These are phyloP conservation scores for Pseudolycoriella hygida DNA, from an alignment of 2,888 invertebrate species.

Conservation along the genomic window DNA sequence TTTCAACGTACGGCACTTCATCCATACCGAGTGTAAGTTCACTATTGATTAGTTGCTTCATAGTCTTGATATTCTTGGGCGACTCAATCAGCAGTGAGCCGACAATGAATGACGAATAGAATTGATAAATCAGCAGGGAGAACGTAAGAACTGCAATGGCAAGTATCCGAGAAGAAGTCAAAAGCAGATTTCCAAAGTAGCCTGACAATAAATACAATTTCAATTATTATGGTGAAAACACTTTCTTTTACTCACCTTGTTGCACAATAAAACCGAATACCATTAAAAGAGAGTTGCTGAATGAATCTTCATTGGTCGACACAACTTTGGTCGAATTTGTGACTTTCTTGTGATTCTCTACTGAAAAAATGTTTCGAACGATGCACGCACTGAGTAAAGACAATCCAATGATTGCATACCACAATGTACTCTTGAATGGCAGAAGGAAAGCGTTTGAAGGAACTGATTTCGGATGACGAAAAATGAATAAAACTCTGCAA, in stretches of 20 bases:
- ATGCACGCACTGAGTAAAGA: neutral
- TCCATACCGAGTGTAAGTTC: neutral
- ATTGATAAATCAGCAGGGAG: neutral
- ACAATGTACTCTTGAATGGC: neutral
- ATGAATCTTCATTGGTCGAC: neutral
- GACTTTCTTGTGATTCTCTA: neutral
- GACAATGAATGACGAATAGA: neutral
- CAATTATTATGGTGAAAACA: neutral
- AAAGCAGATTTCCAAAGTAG: neutral
- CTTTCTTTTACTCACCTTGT: neutral
- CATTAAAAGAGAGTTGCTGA: neutral
- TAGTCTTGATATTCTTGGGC: neutral
- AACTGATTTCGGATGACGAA: neutral
- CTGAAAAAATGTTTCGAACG: neutral
- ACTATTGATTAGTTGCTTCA: neutral
- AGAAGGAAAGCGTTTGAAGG: neutral
- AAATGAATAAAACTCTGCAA: neutral
- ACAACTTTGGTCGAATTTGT: neutral
- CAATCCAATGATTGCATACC: neutral
- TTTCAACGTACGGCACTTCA: neutral
- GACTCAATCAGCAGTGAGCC: neutral
- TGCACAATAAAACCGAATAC: neutral
- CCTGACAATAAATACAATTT: neutral
- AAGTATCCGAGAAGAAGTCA: neutral
- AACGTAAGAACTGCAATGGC: neutral